These are phyloP conservation scores for Rhingia rostrata DNA, from an alignment of 2,888 invertebrate species.

Conservation along the genomic window DNA sequence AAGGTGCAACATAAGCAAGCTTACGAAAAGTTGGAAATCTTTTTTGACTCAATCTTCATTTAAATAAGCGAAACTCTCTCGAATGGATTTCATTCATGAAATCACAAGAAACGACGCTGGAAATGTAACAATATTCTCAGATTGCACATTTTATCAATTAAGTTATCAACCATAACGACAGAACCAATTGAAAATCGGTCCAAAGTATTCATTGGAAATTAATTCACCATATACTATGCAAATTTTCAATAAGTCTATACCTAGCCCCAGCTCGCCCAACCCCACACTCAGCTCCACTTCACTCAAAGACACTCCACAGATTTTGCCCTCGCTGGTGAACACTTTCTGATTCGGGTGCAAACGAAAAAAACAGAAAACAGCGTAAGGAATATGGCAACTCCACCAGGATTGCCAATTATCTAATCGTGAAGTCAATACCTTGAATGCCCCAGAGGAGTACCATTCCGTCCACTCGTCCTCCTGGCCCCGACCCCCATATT, in stretches of 20 bases:
- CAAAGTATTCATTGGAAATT: conserved; percentile 34
- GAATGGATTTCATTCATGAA: too few species aligned
- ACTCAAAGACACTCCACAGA: conserved; percentile 56
- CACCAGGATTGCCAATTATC: conserved; percentile 69
- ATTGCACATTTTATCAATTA: conserved; percentile 1
- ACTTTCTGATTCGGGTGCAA: conserved; percentile 38
- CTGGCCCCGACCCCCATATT: conserved; percentile 1
- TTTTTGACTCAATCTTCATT: too few species aligned
- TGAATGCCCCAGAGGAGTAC: conserved; percentile 57
- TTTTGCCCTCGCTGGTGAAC: conserved; percentile 32
- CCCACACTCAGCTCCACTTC: conserved; percentile 11
- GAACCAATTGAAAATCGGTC: conserved; percentile 19
- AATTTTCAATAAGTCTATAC: conserved; percentile 59
- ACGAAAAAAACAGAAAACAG: conserved; percentile 14
- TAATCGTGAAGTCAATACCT: conserved; percentile 71
- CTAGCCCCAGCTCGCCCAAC: conserved; percentile 13
- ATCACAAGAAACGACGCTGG: background rate
- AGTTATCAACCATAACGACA: conserved; percentile 10
- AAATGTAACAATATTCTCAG: background rate
- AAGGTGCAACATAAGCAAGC: too few species aligned
- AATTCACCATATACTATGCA: conserved; percentile 51
- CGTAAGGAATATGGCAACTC: conserved; percentile 60
- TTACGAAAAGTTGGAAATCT: too few species aligned
- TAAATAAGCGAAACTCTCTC: too few species aligned
- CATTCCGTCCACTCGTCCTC: conserved; percentile 43